Evolutionary conservation across 1,140 invertebrate species (phyloP), one percentile per base, ranked within the genome.

Genomic region (Danaus plexippus): DNA sequence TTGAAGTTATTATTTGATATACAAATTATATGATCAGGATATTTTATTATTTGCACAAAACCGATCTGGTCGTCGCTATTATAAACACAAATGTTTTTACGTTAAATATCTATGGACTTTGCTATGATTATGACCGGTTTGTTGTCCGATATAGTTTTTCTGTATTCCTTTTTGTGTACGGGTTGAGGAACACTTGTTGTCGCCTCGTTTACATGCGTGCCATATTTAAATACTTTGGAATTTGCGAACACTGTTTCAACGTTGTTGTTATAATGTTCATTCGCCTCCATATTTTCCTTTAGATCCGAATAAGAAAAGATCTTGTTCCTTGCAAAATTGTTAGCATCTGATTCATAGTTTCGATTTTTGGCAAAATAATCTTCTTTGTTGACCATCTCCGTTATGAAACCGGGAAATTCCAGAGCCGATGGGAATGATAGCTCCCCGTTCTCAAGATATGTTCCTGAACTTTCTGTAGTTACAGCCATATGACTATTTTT

Each of bases 161-260:
- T 57, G 11, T 10, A 4, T 15, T 44, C 22, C 40, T 46, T 13
- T 55, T 13, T 51, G 32, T 6, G 7, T 6, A 32, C 22, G 7
- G 22, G 22, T 32, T 32, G 22, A 54, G 43, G 8, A 2, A 11
- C 40, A 42, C 47, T 61, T 41, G 40, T 4, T 43, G 18, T 43
- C 43, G 57, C 44, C 46, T 51, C 48, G 48, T n/a, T 53, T 42
- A 47, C 11, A 50, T 55, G n/a, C 52, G 13, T 48, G 11, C 77
- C 79, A 50, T 82, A 82, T 61, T 70, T 78, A 1, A 64, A 63
- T 11, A 83, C 76, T 65, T 77, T 83, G 9, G 80, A 79, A 44
- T 60, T 64, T n/a, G 73, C 76, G 41, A 55, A 76, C 0, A 77
- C 67, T 8, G 77, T 83, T 71, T 83, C 76, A 15, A 83, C 67